Conservation (phyloP, 30 jellyfish, hydroid and myxozoan genomes). For the Catostylus mosaicus region DNA sequence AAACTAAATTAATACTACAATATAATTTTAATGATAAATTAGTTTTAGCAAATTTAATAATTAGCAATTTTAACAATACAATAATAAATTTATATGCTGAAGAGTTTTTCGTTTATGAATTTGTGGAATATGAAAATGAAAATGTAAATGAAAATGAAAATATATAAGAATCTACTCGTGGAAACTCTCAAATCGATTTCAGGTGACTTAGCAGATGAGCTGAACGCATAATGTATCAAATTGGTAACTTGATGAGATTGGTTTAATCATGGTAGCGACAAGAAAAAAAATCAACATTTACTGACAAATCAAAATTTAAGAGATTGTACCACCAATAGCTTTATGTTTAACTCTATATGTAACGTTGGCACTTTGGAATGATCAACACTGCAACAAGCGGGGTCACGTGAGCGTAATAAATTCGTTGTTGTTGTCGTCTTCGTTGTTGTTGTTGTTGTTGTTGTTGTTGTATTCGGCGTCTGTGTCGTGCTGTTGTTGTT, state of each 20-base stretch:
- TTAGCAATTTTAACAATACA: no score
- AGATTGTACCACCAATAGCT: constrained; percentile 44
- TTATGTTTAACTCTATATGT: constrained; percentile 42
- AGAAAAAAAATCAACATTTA: constrained; percentile 9
- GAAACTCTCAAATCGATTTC: no score
- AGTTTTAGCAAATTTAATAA: no score
- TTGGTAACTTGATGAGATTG: constrained; percentile 39
- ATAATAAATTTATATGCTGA: no score
- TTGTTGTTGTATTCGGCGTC: not conserved
- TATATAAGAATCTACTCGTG: no score
- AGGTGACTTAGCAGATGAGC: constrained; percentile 80
- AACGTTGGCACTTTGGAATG: constrained; percentile 61
- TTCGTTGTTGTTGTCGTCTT: constrained; percentile 40
- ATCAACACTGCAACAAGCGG: constrained; percentile 57
- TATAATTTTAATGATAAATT: no score
- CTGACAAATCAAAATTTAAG: not conserved
- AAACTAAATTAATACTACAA: no score
- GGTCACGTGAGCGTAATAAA: constrained; percentile 47
- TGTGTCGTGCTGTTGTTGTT: constrained; percentile 10
- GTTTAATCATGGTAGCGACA: constrained; percentile 58
- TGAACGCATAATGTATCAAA: constrained; percentile 44
- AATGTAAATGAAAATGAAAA: no score
- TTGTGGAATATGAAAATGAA: no score
- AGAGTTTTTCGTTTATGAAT: no score
- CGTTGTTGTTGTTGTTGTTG: constrained; percentile 16